Percentiles rank a stretch among this genome's conserved stretches.
Evolutionary conservation across 2,797 vertebrate genomes (phyloP).

Genomic region (Hipposideros larvatus): DNA sequence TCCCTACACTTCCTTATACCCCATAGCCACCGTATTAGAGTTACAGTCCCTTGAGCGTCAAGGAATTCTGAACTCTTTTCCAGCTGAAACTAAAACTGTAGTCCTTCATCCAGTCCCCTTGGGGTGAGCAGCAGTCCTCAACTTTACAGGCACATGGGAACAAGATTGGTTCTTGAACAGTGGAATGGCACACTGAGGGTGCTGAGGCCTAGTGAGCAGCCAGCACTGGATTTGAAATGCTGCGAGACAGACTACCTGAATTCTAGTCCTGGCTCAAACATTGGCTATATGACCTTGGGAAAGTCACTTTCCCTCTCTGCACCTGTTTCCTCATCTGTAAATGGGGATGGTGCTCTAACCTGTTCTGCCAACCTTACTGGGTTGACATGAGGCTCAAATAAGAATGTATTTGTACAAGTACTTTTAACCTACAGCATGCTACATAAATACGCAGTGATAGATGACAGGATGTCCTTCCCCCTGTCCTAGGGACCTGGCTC

Average conservation of each 20-base stretch:
- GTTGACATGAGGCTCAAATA: not conserved
- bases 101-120: not conserved
- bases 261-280: not conserved
- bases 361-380: not conserved
- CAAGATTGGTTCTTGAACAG: constrained; percentile 7
- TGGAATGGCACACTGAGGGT: not conserved
- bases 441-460: not conserved
- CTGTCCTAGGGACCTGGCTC: not conserved
- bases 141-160: not conserved
- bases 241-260: not conserved
- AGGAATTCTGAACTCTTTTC: constrained; percentile 30
- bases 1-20: not conserved
- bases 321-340: not conserved
- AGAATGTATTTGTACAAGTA: not conserved
- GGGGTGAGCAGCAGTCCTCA: not conserved
- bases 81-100: not conserved
- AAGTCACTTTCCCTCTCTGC: not conserved
- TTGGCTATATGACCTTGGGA: not conserved
- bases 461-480: not conserved
- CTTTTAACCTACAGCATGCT: not conserved
- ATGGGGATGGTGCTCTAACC: not conserved
- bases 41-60: not conserved
- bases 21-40: not conserved
- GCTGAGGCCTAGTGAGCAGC: not conserved
- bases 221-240: not conserved